Base-by-base conservation (phyloP, 2,113 vertebrate genomes). In the Tychaedon coryphoeus region DNA sequence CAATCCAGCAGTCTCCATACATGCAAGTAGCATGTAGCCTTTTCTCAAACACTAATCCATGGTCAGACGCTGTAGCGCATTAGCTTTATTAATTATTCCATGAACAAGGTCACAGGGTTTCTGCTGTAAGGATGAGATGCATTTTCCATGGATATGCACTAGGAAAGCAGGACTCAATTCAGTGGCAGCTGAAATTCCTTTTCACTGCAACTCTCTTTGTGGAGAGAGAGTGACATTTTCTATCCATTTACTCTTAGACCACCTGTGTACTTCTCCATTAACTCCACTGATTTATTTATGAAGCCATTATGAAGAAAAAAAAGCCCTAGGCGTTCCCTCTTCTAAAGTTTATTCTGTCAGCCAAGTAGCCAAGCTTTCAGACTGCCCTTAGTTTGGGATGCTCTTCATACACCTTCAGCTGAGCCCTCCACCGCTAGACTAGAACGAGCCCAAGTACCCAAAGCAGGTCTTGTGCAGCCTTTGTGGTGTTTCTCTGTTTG, bases 241-340 rank as follows among this genome's bases (percentile, higher is more conserved):
- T 40, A 13, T n/a, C 43, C 25, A 42, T 40, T 69, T 57, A 31
- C 70, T 70, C 28, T 64, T 31, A 42, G 4, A 80, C 54, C n/a
- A 66, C n/a, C 19, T 40, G 42, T 8, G 28, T 26, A 43, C 28
- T 80, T 86, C 53, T 43, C 31, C 45, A 43, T 70, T 84, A 64
- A 60, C 26, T 54, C 60, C 13, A 18, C 23, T 56, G 31, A 80
- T 80, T 84, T 60, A 89, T 77, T 86, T 56, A 72, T 72, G 34
- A 86, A 71, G 33, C 48, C 51, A 64, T 67, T 53, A 76, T 38
- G 50, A 50, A 71, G 28, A 5, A 42, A 85, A 85, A 51, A 26
- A 29, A 0, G 1, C 3, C 3, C n/a, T 26, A 38, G 4, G 54
- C 1, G 1, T 36, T 75, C 86, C 33, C 20, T 57, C 53, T 51